Percentiles rank a stretch among this genome's conserved stretches.
These are phyloP conservation scores for Mugil cephalus DNA, from an alignment of 2,113 vertebrate species.

Conservation along the genomic window DNA sequence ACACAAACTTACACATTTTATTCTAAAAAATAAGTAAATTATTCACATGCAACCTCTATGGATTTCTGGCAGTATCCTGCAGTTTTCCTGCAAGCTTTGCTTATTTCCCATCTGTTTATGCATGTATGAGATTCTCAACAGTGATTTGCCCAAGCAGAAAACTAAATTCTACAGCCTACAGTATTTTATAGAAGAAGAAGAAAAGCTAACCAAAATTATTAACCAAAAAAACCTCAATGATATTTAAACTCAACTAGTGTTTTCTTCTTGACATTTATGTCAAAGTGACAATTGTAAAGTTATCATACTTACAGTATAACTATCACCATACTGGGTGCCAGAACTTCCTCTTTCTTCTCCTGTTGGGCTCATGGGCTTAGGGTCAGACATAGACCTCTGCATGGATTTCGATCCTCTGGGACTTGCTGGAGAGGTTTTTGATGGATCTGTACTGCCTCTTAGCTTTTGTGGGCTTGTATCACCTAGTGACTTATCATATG, in stretches of 20 bases:
- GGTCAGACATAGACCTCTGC: slow-evolving; percentile 96
- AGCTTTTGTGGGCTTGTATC: slow-evolving; percentile 93
- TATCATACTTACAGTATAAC: slow-evolving; percentile 90
- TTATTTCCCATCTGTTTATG: slow-evolving; percentile 54
- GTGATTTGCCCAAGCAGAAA: slow-evolving; percentile 79
- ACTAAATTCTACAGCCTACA: slow-evolving; percentile 70
- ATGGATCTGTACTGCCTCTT: slow-evolving; percentile 86
- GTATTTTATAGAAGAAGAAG: slow-evolving; percentile 20
- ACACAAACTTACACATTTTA: too few species aligned
- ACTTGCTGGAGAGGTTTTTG: slow-evolving; percentile 88
- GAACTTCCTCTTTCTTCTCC: slow-evolving; percentile 92
- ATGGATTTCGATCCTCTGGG: slow-evolving; percentile 92
- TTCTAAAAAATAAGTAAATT: slow-evolving; percentile 46
- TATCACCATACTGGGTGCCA: slow-evolving; percentile 91
- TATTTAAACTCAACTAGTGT: not conserved
- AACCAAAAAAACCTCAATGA: not conserved
- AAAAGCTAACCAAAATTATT: not conserved
- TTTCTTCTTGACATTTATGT: not conserved
- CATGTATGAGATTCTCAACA: slow-evolving; percentile 68
- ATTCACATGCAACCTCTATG: slow-evolving; percentile 37
- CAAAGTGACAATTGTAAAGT: not conserved
- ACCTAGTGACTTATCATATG: slow-evolving; percentile 94
- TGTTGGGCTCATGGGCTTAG: slow-evolving; percentile 96
- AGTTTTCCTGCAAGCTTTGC: slow-evolving; percentile 61
- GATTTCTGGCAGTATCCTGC: slow-evolving; percentile 39